phyloP scores from a whole-genome alignment of 1,140 invertebrate genomes.

The Drosophila ananassae region DNA sequence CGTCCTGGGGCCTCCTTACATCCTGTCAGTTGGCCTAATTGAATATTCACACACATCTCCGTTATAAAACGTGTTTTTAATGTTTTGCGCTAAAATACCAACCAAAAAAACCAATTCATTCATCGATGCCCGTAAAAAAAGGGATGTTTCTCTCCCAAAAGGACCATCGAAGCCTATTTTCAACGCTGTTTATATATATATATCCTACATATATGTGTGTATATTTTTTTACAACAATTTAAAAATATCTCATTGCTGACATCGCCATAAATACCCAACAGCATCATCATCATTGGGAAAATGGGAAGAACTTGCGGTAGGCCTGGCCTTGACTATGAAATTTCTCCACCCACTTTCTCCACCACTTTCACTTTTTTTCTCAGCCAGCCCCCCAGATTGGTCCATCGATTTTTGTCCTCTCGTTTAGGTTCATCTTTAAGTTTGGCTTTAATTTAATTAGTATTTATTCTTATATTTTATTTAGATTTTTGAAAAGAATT shows the following conservation, averaged over 20 bases:
- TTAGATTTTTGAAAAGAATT: no score
- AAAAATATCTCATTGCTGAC: constrained; percentile 57
- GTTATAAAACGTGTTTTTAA: constrained; percentile 70
- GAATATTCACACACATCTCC: constrained; percentile 54
- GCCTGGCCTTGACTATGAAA: constrained; percentile 48
- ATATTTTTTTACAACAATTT: constrained; percentile 36
- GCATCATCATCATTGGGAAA: constrained; percentile 2
- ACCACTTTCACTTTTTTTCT: constrained; percentile 12
- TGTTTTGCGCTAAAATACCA: constrained; percentile 59
- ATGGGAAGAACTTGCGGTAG: constrained; percentile 25
- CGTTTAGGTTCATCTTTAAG: no score
- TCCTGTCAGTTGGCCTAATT: constrained; percentile 49
- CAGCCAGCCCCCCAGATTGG: no score
- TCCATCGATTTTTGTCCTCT: neutral
- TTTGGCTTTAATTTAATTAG: no score
- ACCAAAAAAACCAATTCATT: constrained; percentile 44
- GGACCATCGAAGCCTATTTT: constrained; percentile 59
- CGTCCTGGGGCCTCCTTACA: constrained; percentile 15
- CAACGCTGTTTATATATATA: neutral
- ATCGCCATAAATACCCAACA: constrained; percentile 45
- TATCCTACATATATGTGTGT: no score
- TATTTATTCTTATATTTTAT: no score
- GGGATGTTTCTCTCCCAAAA: neutral
- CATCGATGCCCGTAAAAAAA: constrained; percentile 31
- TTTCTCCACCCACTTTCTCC: constrained; percentile 1